A percentile compares a stretch with the other conserved stretches of the same genome.
phyloP scores from a whole-genome alignment of 2,888 invertebrate species.

The Camponotus fellah region DNA sequence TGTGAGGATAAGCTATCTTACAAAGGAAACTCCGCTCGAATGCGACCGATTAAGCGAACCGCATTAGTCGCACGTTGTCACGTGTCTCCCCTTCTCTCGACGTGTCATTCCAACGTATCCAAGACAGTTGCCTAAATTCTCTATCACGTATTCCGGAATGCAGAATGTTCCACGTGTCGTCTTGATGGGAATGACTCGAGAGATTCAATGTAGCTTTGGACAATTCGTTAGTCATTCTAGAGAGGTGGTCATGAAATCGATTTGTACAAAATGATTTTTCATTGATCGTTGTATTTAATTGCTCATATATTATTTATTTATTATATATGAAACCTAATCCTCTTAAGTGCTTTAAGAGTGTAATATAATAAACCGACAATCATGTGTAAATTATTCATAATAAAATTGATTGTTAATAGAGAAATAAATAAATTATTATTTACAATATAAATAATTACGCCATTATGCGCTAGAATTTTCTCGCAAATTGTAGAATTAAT shows the following conservation, averaged over 20 bases:
- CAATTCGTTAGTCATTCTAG: conserved; percentile 58
- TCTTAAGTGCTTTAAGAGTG: neutral
- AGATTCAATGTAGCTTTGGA: conserved; percentile 53
- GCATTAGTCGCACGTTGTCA: conserved; percentile 50
- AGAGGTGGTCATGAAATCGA: neutral
- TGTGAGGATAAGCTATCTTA: conserved; percentile 44
- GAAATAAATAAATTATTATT: conserved; percentile 29
- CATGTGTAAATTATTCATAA: conserved; percentile 13
- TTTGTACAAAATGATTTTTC: neutral
- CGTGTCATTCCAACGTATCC: conserved; percentile 56
- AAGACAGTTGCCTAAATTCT: conserved; percentile 57
- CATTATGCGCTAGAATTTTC: neutral
- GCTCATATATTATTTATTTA: neutral
- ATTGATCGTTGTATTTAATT: neutral
- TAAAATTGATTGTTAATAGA: conserved; percentile 40
- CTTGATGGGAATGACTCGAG: conserved; percentile 45
- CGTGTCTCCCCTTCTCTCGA: conserved; percentile 23
- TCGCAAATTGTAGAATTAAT: neutral
- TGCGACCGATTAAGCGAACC: conserved; percentile 45
- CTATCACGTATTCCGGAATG: conserved; percentile 66
- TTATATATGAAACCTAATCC: neutral
- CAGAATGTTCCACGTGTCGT: conserved; percentile 60
- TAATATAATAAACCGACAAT: neutral
- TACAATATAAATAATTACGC: conserved; percentile 29
- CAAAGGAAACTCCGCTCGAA: conserved; percentile 54